These are phyloP conservation scores for Chiridota heheva DNA, from an alignment of 35 echinoderm and acorn worm genomes.

Conservation along the genomic window DNA sequence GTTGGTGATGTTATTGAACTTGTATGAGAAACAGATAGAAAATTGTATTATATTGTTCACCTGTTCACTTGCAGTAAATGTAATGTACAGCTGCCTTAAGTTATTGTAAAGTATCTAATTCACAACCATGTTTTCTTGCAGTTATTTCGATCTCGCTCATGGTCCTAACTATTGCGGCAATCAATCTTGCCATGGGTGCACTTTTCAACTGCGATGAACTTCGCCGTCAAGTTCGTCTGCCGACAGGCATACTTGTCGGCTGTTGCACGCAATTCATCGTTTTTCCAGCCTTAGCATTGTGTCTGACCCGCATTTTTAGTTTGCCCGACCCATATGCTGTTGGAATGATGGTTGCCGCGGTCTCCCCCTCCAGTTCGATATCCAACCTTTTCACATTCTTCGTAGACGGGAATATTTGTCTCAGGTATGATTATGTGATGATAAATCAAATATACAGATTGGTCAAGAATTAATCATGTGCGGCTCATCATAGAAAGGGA, in stretches of 20 bases:
- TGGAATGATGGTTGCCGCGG: constrained; percentile 41
- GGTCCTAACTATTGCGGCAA: constrained; percentile 10
- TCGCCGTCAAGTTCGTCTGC: constrained; percentile 21
- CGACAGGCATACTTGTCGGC: constrained; percentile 17
- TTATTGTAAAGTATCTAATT: not conserved
- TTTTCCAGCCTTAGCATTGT: constrained; percentile 10
- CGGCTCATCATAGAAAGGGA: not conserved
- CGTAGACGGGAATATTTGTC: constrained; percentile 45
- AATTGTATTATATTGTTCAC: too few relatives aligned
- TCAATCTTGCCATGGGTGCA: constrained; percentile 46
- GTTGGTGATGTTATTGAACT: too few relatives aligned
- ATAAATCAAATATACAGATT: too few relatives aligned
- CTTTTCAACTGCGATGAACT: constrained; percentile 26
- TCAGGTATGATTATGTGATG: constrained; percentile 36
- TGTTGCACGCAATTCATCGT: constrained; percentile 7
- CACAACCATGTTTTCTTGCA: not conserved
- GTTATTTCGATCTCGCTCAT: constrained; percentile 23
- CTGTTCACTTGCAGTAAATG: too few relatives aligned
- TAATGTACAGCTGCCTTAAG: too few relatives aligned
- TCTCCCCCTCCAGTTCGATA: constrained; percentile 20
- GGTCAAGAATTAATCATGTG: not conserved
- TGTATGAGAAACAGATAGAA: too few relatives aligned
- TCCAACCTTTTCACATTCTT: constrained; percentile 45
- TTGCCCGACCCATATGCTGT: constrained; percentile 30
- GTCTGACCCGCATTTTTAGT: constrained; percentile 1